A percentile compares a stretch with the other conserved stretches of the same genome.
Evolutionary conservation across 2,888 invertebrate genomes (phyloP).

Genomic region (Erpobdella octoculata): DNA sequence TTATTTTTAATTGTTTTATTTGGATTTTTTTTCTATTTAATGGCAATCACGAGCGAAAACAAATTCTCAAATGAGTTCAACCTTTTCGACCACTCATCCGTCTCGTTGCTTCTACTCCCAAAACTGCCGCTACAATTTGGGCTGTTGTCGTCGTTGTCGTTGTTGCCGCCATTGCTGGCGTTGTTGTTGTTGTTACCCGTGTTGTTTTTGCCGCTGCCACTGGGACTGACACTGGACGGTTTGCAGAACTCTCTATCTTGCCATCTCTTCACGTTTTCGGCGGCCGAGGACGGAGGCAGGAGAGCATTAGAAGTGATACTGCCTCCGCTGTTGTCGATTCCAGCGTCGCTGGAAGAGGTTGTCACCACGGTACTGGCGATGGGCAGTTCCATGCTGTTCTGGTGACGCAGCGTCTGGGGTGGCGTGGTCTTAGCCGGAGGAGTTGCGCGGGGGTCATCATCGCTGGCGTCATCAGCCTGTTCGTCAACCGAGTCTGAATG

Average conservation of each 20-base stretch:
- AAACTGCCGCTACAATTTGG: background rate
- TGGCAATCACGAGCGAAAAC: background rate
- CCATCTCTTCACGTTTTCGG: constrained; percentile 16
- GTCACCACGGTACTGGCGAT: background rate
- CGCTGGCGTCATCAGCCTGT: background rate
- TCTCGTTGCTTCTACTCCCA: background rate
- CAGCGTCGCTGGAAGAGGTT: background rate
- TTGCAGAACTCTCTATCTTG: background rate
- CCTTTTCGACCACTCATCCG: constrained; percentile 15
- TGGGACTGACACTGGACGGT: too few species aligned
- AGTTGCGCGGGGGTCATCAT: background rate
- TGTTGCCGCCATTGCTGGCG: background rate
- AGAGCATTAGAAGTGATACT: background rate
- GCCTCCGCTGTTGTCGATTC: background rate
- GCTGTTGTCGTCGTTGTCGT: background rate
- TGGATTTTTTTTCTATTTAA: background rate
- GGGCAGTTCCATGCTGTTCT: background rate
- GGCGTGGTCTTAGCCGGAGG: background rate
- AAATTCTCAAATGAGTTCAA: background rate
- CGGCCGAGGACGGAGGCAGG: background rate
- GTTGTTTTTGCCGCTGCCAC: too few species aligned
- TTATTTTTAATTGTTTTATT: too few species aligned
- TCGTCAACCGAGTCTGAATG: background rate
- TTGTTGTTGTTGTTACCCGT: background rate
- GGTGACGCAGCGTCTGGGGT: background rate